phyloP scores from a whole-genome alignment of 2,113 vertebrate genomes.

The Copsychus sechellarum region DNA sequence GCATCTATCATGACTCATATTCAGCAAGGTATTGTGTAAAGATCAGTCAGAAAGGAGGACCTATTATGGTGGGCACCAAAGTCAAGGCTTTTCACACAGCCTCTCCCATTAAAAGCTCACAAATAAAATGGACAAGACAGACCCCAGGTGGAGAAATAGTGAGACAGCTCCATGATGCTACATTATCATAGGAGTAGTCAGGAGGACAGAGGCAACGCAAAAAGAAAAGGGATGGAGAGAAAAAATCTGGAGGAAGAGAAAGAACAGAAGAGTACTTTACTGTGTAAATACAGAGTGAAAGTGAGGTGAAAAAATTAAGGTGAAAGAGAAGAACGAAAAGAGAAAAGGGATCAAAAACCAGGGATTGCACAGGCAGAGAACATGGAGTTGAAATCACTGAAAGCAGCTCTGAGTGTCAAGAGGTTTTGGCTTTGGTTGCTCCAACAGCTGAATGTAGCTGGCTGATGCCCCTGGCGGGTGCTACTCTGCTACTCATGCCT shows the following conservation, averaged over 20 bases:
- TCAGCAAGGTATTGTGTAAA: neutral
- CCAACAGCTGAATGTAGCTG: neutral
- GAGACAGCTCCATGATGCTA: neutral
- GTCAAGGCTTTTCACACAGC: neutral
- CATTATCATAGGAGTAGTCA: neutral
- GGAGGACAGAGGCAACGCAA: neutral
- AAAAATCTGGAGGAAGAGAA: neutral
- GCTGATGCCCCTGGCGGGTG: neutral
- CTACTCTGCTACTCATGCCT: neutral
- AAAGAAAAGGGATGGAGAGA: neutral
- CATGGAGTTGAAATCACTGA: neutral
- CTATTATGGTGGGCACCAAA: neutral
- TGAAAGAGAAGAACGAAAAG: neutral
- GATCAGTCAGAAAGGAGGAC: neutral
- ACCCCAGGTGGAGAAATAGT: slow-evolving; percentile 40
- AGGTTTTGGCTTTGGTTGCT: neutral
- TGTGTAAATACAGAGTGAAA: neutral
- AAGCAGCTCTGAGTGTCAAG: neutral
- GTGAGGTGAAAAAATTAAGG: neutral
- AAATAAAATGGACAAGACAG: slow-evolving; percentile 40
- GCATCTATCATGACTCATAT: neutral
- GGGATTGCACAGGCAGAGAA: neutral
- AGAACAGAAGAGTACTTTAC: neutral
- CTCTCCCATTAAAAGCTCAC: neutral
- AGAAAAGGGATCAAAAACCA: neutral